These are phyloP conservation scores for human (Homo sapiens) DNA, from an alignment of 2,113 vertebrate genomes.

Conservation along the genomic window GRCh38 chr4:110774501-110775000, in stretches of 20 bases:
- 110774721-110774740: not conserved
- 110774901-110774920: not conserved
- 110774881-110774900: not conserved
- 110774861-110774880: not conserved
- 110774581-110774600: constrained; percentile 75
- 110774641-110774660: not conserved
- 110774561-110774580: constrained; percentile 78
- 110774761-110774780: not conserved
- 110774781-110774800: not conserved
- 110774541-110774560: constrained; percentile 68
- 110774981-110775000: not conserved
- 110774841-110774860: not conserved
- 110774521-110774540: constrained; percentile 70
- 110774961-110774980: not conserved
- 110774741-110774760: not conserved
- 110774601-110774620: constrained; percentile 57
- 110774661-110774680: constrained; percentile 40
- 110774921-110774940: not conserved
- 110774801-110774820: not conserved
- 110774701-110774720: not conserved
- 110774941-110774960: not conserved
- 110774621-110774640: constrained; percentile 46
- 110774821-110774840: not conserved
- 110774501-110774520: constrained; percentile 69
- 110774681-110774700: constrained; percentile 58